Evolutionary conservation across 2,797 vertebrate genomes (phyloP), one percentile per base, ranked within the genome.

Genomic region (Nothura maculosa): DNA sequence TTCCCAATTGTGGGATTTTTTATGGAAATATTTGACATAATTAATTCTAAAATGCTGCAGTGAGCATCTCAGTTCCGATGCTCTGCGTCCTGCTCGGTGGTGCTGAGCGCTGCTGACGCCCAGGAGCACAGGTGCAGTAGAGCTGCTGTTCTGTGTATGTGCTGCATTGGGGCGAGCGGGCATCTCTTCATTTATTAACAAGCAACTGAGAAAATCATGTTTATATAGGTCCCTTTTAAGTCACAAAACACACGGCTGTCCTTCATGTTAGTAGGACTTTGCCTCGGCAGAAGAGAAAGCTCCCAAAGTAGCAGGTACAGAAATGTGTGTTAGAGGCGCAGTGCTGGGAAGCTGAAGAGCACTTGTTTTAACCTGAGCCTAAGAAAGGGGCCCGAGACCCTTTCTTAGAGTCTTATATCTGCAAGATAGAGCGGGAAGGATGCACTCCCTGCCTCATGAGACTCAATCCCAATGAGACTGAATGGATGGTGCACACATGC

Each of bases 321-420:
- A 89, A 84, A 82, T 30, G 79, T 25, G 22, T 20, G 30, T 12
- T 22, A 64, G 81, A 93, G 63, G 22, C 22, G 61, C 43, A 57
- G 14, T 89, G 58, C 84, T 55, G 55, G 85, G 45, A 93, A 87
- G 84, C 48, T 62, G 63, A 92, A 55, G 32, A 62, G 60, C 69
- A 52, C 27, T 90, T 69, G 57, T 78, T 96, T 92, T 92, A 94
- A 89, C 63, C 67, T 7, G 63, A 81, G 79, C 17, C 69, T 89
- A 55, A 89, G 81, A 92, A 93, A 87, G 84, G 85, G 94, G 42
- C 84, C 88, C 92, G 92, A 92, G 45, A 81, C n/a, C n/a, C n/a
- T n/a, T n/a, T n/a, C n/a, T n/a, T n/a, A n/a, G n/a, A n/a, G n/a
- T n/a, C n/a, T n/a, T n/a, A n/a, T n/a, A n/a, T n/a, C n/a, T n/a